A percentile compares a stretch with the other conserved stretches of the same genome.
Evolutionary conservation across 2,888 invertebrate species (phyloP).

Genomic region (Leptinotarsa tumamoca): DNA sequence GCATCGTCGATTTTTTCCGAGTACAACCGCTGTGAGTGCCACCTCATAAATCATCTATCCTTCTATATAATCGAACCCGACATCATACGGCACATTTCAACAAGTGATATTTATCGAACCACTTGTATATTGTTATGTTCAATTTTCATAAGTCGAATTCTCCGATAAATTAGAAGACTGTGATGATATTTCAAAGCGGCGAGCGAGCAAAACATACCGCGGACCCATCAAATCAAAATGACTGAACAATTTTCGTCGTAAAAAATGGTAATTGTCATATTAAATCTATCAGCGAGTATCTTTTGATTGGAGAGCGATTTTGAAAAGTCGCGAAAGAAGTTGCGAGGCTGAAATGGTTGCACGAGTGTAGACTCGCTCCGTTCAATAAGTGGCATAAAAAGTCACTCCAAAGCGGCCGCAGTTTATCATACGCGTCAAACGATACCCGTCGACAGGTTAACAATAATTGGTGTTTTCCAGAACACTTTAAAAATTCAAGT

Average conservation of each 20-base stretch:
- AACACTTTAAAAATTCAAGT: conserved; percentile 33
- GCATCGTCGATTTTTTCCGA: conserved; percentile 6
- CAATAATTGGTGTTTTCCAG: conserved; percentile 45
- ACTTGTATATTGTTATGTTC: conserved; percentile 45
- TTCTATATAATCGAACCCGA: conserved; percentile 32
- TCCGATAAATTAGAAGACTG: conserved; percentile 49
- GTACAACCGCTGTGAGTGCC: neutral
- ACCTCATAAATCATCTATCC: conserved; percentile 27
- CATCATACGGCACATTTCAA: conserved; percentile 34
- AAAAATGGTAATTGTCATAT: conserved; percentile 47
- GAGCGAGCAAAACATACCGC: conserved; percentile 36
- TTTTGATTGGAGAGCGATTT: conserved; percentile 37
- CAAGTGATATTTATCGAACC: conserved; percentile 32
- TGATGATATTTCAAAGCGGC: conserved; percentile 48
- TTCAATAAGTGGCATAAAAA: conserved; percentile 28
- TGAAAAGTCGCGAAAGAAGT: conserved; percentile 38
- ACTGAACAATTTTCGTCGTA: conserved; percentile 34
- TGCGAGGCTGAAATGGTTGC: conserved; percentile 34
- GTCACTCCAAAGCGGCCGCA: conserved; percentile 16
- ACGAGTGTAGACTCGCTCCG: conserved; percentile 37
- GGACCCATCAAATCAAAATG: conserved; percentile 49
- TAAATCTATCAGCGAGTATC: conserved; percentile 39
- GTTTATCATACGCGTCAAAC: conserved; percentile 30
- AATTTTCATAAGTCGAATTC: conserved; percentile 54
- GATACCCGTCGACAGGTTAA: conserved; percentile 29